phyloP scores from a whole-genome alignment of 2,888 invertebrate species.

The Cheiracanthium punctorium region DNA sequence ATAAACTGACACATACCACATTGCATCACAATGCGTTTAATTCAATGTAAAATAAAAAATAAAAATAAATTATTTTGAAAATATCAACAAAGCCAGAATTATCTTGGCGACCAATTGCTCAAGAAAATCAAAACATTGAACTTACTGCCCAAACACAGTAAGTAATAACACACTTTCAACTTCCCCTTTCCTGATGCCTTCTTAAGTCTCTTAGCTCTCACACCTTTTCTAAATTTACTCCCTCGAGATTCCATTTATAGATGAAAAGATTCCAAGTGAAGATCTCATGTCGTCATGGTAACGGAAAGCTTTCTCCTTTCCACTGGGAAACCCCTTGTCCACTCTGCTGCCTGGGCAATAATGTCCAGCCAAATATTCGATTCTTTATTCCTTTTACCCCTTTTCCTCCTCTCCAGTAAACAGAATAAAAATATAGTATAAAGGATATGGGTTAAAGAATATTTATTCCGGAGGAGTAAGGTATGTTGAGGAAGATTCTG shows the following conservation, averaged over 20 bases:
- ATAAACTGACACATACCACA: neutral
- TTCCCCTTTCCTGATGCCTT: neutral
- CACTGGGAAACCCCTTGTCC: conserved; percentile 8
- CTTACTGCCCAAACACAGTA: neutral
- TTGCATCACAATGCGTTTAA: too few relatives aligned
- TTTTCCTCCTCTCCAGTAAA: neutral
- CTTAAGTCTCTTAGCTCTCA: neutral
- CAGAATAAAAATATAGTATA: neutral
- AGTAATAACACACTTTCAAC: conserved; percentile 13
- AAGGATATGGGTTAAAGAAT: neutral
- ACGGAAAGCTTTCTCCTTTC: neutral
- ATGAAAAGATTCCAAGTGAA: conserved; percentile 1
- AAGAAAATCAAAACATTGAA: neutral
- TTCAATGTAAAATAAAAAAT: too few relatives aligned
- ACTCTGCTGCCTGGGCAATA: conserved; percentile 2
- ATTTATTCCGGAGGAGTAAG: neutral
- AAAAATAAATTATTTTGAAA: too few relatives aligned
- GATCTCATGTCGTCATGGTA: conserved; percentile 5
- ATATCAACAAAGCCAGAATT: neutral
- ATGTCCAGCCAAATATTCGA: conserved; percentile 15
- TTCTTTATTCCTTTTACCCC: neutral
- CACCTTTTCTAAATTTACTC: conserved; percentile 10
- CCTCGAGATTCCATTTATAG: conserved; percentile 13
- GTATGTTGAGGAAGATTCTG: too few relatives aligned
- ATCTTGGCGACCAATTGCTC: neutral